Evolutionary conservation across 2,888 invertebrate genomes (phyloP).

Genomic region (Acanthosepion lycidas): DNA sequence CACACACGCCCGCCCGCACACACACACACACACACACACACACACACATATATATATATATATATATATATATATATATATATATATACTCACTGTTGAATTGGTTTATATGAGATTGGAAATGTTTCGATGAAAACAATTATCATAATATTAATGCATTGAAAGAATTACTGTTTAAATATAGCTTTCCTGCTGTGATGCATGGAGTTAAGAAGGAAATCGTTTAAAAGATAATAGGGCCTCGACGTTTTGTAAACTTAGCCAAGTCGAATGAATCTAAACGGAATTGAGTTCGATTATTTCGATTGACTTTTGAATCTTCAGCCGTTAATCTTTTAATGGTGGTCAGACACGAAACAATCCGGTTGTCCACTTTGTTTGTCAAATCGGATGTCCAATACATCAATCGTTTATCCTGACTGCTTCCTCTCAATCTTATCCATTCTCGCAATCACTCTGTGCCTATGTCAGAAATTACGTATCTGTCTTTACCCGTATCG

Average conservation of each 20-base stretch:
- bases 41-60: no score
- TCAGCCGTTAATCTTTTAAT: constrained; percentile 33
- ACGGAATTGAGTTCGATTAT: background rate
- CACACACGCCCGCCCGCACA: no score
- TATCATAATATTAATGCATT: background rate
- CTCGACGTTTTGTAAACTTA: background rate
- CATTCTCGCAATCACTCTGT: background rate
- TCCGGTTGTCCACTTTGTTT: background rate
- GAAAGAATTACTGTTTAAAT: background rate
- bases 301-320: background rate
- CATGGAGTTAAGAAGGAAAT: background rate
- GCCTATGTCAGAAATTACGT: no score
- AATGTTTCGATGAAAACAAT: no score
- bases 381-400: background rate
- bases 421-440: background rate
- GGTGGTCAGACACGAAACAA: background rate
- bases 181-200: background rate
- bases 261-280: background rate
- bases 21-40: no score
- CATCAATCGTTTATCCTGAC: background rate
- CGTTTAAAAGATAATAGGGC: background rate
- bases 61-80: no score
- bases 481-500: no score
- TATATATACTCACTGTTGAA: no score
- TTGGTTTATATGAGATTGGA: no score